Evolutionary conservation across 1,140 invertebrate species (phyloP), one percentile per base, ranked within the genome.

Genomic region (Harpegnathos saltator): DNA sequence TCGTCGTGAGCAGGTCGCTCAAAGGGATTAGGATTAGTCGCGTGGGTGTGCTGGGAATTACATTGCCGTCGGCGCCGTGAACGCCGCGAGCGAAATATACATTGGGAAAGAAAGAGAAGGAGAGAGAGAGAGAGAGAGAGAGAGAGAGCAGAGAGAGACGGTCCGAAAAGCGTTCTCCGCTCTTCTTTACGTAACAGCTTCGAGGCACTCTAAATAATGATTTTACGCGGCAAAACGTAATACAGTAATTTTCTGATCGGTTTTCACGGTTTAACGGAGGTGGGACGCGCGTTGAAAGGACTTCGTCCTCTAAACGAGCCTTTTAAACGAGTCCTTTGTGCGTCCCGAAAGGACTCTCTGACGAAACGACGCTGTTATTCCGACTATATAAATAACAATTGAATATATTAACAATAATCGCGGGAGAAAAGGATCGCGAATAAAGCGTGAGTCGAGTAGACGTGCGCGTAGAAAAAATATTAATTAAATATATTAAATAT

Each of bases 1-100:
- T 80, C 65, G 33, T 78, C 65, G 62, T 19, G 63, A 80, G 65
- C 33, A 69, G 52, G 17, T 59, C 52, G 75, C 52, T 69, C 52
- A 80, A 80, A 80, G 52, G 24, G 65, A 80, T 80, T 80, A 80
- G 65, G 65, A 80, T 80, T 80, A 69, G 65, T 69, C 33, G 65
- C 52, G 33, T 58, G 52, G 50, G 50, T 78, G 22, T 78, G 63
- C 19, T 58, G 59, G 24, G 44, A 63, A 75, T 75, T 80, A 80
- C 65, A 58, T 80, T 77, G 69, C 15, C 24, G 52, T 29, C 15
- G 50, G 50, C 56, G 26, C 11, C 48, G n/a, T 22, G 22, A 19
- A 17, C 33, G 50, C 17, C 17, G 75, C 19, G n/a, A 69, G 17
- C 17, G 3, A 48, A 7, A 12, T 80, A 1, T 44, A 68, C 33